These are phyloP conservation scores for Amniataba percoides DNA, from an alignment of 2,797 vertebrate genomes.

Conservation along the genomic window DNA sequence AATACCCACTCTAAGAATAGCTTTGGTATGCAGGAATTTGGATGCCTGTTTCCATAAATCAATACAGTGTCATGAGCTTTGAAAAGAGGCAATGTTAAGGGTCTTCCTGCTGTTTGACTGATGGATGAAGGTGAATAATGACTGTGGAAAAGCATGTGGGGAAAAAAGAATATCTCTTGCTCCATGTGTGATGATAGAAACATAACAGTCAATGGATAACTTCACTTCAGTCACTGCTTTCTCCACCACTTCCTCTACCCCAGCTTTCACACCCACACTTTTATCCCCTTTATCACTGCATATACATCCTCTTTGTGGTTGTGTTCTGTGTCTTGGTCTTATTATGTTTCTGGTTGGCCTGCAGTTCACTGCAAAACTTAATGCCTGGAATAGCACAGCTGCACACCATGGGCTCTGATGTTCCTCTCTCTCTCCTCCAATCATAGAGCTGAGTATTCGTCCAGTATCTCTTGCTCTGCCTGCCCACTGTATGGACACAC, in stretches of 20 bases:
- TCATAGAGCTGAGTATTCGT: slow-evolving; percentile 81
- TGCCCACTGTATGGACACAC: slow-evolving; percentile 74
- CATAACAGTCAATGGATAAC: neutral
- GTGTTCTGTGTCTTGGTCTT: slow-evolving; percentile 31
- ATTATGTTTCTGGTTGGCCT: slow-evolving; percentile 17
- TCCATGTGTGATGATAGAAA: neutral
- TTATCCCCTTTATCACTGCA: slow-evolving; percentile 20
- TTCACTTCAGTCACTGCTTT: slow-evolving; percentile 16
- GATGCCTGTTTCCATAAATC: slow-evolving; percentile 49
- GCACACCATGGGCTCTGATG: slow-evolving; percentile 54
- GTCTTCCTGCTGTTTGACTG: slow-evolving; percentile 21
- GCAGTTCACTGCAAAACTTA: slow-evolving; percentile 33
- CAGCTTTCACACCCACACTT: slow-evolving; percentile 3
- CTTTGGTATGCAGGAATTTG: slow-evolving; percentile 37
- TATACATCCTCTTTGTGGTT: slow-evolving; percentile 9
- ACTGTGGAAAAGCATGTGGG: slow-evolving; percentile 24
- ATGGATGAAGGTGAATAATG: slow-evolving; percentile 11
- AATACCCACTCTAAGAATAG: slow-evolving; percentile 73
- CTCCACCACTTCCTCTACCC: neutral
- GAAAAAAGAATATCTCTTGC: neutral
- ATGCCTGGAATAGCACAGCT: slow-evolving; percentile 17
- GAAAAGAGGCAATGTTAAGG: slow-evolving; percentile 38
- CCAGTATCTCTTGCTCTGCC: slow-evolving; percentile 74
- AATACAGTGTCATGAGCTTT: slow-evolving; percentile 38
- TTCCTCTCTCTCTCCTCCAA: slow-evolving; percentile 76